These are phyloP conservation scores for Lordiphosa andalusiaca DNA, from an alignment of 2,888 invertebrate genomes.

Conservation along the genomic window DNA sequence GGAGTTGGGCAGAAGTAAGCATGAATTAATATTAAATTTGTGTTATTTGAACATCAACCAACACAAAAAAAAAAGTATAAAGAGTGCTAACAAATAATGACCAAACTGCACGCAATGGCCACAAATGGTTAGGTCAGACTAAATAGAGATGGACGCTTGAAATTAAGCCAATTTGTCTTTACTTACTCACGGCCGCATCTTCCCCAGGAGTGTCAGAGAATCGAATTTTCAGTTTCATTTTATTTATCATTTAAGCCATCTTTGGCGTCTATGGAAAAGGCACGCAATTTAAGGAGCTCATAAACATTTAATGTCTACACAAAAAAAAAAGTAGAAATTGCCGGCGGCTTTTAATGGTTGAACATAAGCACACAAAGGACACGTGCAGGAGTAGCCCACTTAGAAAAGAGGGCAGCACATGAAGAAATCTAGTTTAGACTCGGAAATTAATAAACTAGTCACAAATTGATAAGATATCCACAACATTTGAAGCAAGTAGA, in stretches of 20 bases:
- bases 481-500: constrained; percentile 14
- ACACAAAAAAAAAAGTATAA: constrained; percentile 15
- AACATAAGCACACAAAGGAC: constrained; percentile 20
- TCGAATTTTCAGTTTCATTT: no score
- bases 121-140: constrained; percentile 20
- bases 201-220: no score
- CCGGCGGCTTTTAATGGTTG: constrained; percentile 21
- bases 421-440: constrained; percentile 23
- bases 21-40: constrained; percentile 61
- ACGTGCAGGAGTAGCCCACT: background rate
- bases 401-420: constrained; percentile 8
- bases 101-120: constrained; percentile 54
- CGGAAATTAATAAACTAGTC: constrained; percentile 55
- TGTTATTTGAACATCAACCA: constrained; percentile 46
- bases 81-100: constrained; percentile 52
- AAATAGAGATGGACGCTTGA: constrained; percentile 4
- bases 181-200: no score
- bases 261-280: no score
- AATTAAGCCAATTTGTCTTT: background rate
- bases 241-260: no score
- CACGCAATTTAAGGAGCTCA: constrained; percentile 54
- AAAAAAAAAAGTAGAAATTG: constrained; percentile 40
- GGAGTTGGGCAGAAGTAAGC: constrained; percentile 12
- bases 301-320: constrained; percentile 48
- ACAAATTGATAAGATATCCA: constrained; percentile 47